Evolutionary conservation across 2,797 vertebrate genomes (phyloP).

Genomic region (Cygnus olor): DNA sequence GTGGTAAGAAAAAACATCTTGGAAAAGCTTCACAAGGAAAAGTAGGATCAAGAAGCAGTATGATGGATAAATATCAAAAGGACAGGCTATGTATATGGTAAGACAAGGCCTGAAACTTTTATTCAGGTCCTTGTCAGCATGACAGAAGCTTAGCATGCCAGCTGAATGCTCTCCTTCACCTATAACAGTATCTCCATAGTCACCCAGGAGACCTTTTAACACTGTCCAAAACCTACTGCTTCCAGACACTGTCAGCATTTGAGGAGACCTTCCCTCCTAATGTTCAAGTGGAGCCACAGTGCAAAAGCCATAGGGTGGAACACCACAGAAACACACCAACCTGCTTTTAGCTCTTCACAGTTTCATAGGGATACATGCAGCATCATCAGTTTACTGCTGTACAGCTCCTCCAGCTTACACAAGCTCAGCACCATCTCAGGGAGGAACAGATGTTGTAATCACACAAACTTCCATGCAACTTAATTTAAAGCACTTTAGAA

Average conservation of each 20-base stretch:
- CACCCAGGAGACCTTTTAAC: not conserved
- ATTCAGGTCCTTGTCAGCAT: not conserved
- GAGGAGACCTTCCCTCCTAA: not conserved
- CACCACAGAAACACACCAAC: not conserved
- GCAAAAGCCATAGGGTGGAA: not conserved
- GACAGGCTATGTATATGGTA: not conserved
- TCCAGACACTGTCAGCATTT: not conserved
- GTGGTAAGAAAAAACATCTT: not conserved
- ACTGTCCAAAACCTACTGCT: not conserved
- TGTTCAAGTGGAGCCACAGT: not conserved
- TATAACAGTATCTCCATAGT: not conserved
- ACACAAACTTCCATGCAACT: constrained; percentile 3
- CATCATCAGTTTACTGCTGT: not conserved
- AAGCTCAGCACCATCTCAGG: not conserved
- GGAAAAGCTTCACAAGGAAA: not conserved
- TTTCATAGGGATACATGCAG: not conserved
- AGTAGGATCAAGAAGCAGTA: not conserved
- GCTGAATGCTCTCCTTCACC: not conserved
- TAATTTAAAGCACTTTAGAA: constrained; percentile 46
- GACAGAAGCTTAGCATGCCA: not conserved
- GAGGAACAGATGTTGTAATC: constrained; percentile 34
- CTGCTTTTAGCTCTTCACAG: not conserved
- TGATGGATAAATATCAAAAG: not conserved
- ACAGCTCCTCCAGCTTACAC: not conserved
- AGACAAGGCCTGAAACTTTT: not conserved